Evolutionary conservation across 2,113 vertebrate genomes (phyloP).

Genomic region (Burhinus bistriatus): DNA sequence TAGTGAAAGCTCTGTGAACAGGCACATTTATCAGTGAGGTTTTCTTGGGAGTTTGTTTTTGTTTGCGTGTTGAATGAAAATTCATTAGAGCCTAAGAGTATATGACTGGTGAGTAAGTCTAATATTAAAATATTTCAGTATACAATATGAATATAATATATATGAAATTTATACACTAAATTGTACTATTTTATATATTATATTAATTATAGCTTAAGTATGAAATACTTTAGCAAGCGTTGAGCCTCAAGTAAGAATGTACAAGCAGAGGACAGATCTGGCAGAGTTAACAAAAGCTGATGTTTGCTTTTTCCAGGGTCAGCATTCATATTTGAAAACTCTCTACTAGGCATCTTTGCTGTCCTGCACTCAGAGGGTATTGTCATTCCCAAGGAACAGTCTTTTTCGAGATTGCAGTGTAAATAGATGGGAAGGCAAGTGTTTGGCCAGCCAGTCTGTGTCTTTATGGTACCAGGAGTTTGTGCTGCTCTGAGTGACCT

Average conservation of each 20-base stretch:
- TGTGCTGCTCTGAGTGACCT: neutral
- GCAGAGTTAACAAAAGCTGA: neutral
- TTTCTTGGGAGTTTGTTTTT: neutral
- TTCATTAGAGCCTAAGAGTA: neutral
- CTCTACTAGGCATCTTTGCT: neutral
- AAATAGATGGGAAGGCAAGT: neutral
- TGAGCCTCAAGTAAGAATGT: neutral
- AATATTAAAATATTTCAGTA: neutral
- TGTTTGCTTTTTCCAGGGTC: neutral
- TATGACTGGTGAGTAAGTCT: neutral
- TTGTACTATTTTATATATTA: neutral
- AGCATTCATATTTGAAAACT: neutral
- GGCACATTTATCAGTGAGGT: neutral
- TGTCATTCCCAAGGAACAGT: neutral
- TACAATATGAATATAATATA: neutral
- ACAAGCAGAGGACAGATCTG: neutral
- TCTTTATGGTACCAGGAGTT: neutral
- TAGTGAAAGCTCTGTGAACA: conserved; percentile 31
- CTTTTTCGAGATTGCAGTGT: neutral
- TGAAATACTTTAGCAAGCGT: neutral
- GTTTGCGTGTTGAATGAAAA: neutral
- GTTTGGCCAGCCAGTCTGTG: neutral
- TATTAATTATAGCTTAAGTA: neutral
- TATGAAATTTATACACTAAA: neutral
- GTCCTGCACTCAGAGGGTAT: neutral